A percentile compares a stretch with the other conserved stretches of the same genome.
Evolutionary conservation across 2,113 vertebrate genomes (phyloP).

Genomic region (Caranx melampygus): DNA sequence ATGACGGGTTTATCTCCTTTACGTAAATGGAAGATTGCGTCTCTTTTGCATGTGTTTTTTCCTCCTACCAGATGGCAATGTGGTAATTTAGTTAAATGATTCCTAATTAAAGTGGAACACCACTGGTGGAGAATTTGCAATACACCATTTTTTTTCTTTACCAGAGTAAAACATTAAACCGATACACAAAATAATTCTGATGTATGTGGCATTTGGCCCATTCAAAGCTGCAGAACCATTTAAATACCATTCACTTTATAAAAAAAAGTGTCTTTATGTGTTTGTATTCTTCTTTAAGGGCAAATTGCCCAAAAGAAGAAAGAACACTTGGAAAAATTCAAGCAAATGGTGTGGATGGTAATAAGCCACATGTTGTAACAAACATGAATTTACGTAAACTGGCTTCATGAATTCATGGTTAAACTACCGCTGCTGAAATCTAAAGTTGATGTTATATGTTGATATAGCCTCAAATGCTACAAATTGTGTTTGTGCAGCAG

Average conservation of each 20-base stretch:
- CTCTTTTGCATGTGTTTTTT: slow-evolving; percentile 71
- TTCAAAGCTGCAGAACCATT: slow-evolving; percentile 50
- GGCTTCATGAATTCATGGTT: background rate
- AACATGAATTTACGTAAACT: background rate
- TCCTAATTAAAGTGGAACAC: slow-evolving; percentile 70
- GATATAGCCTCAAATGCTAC: background rate
- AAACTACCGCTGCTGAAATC: background rate
- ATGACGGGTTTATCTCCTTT: slow-evolving; percentile 56
- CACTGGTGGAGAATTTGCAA: slow-evolving; percentile 47
- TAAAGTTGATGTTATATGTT: background rate
- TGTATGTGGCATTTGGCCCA: slow-evolving; percentile 50
- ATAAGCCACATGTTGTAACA: background rate
- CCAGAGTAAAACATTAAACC: slow-evolving; percentile 59
- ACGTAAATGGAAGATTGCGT: slow-evolving; percentile 55
- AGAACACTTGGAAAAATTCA: background rate
- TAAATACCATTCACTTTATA: slow-evolving; percentile 41
- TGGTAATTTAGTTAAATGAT: slow-evolving; percentile 72
- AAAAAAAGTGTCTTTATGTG: slow-evolving; percentile 32
- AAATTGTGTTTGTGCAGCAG: too few species aligned
- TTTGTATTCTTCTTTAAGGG: slow-evolving; percentile 38
- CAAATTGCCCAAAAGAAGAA: slow-evolving; percentile 14
- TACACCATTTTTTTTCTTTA: slow-evolving; percentile 45
- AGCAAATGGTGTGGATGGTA: slow-evolving; percentile 1
- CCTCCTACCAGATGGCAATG: slow-evolving; percentile 75
- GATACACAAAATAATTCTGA: slow-evolving; percentile 50